These are phyloP conservation scores for Thripadectes ignobilis DNA, from an alignment of 2,797 vertebrate genomes.

Conservation along the genomic window DNA sequence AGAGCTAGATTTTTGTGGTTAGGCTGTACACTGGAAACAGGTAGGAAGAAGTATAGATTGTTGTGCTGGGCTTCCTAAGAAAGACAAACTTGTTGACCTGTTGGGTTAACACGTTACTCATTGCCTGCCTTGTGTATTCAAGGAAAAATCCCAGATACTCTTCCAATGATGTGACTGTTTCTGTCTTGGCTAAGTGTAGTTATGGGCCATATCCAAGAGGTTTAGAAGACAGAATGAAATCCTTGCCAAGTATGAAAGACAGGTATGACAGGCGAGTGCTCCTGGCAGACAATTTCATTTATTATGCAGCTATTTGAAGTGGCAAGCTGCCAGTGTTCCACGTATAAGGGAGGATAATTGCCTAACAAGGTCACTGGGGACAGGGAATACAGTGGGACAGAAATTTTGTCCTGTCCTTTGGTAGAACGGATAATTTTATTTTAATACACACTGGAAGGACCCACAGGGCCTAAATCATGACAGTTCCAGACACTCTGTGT, in stretches of 20 bases:
- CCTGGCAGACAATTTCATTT: neutral
- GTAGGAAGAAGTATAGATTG: neutral
- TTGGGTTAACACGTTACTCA: neutral
- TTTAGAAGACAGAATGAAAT: neutral
- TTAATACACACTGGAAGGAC: neutral
- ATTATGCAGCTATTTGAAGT: slow-evolving; percentile 10
- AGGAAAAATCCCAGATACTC: slow-evolving; percentile 1
- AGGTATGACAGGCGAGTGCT: neutral
- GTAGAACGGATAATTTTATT: neutral
- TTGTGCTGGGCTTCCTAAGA: neutral
- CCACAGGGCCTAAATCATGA: neutral
- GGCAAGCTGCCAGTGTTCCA: slow-evolving; percentile 3
- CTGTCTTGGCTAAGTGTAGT: neutral
- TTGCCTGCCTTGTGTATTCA: neutral
- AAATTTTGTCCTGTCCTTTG: neutral
- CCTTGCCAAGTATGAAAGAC: neutral
- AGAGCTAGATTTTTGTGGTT: neutral
- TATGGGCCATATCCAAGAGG: neutral
- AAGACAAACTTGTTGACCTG: neutral
- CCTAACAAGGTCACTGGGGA: neutral
- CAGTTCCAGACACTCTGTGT: neutral
- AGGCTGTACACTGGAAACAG: neutral
- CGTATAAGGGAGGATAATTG: neutral
- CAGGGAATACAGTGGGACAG: neutral
- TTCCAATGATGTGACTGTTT: neutral